phyloP scores from a whole-genome alignment of 2,113 vertebrate genomes.

The Neodon shergylaensis region DNA sequence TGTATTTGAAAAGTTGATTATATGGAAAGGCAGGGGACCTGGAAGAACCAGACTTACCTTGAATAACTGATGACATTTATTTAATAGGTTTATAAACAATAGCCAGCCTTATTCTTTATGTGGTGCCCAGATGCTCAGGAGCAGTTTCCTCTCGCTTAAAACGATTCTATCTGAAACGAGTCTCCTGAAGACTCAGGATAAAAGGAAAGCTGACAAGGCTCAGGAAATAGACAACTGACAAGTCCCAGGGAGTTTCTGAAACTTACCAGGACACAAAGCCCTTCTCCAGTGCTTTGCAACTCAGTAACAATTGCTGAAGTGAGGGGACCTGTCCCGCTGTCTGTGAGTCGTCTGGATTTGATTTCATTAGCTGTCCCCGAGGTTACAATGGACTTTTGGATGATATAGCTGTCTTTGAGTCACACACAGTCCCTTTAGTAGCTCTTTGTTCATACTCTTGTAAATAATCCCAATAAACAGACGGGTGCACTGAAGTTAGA shows the following conservation, averaged over 20 bases:
- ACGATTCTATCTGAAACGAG: background rate
- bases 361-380: background rate
- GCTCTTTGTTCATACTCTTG: background rate
- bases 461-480: background rate
- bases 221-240: background rate
- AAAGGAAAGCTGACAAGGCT: background rate
- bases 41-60: background rate
- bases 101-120: background rate
- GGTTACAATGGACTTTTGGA: background rate
- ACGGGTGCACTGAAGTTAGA: background rate
- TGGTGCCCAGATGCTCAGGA: background rate
- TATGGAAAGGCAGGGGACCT: background rate
- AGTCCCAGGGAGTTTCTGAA: background rate
- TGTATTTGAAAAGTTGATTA: background rate
- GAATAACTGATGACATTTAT: background rate
- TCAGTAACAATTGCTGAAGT: background rate
- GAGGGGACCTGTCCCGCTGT: background rate
- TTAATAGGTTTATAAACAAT: constrained; percentile 17
- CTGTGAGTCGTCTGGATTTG: too few species aligned
- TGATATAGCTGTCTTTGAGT: background rate
- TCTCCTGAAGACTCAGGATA: background rate
- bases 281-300: background rate
- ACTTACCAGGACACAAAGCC: too few species aligned
- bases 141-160: background rate
- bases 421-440: background rate